A percentile compares a stretch with the other conserved stretches of the same genome.
Conservation (phyloP, 2,797 vertebrate species). For the Melanogrammus aeglefinus region DNA sequence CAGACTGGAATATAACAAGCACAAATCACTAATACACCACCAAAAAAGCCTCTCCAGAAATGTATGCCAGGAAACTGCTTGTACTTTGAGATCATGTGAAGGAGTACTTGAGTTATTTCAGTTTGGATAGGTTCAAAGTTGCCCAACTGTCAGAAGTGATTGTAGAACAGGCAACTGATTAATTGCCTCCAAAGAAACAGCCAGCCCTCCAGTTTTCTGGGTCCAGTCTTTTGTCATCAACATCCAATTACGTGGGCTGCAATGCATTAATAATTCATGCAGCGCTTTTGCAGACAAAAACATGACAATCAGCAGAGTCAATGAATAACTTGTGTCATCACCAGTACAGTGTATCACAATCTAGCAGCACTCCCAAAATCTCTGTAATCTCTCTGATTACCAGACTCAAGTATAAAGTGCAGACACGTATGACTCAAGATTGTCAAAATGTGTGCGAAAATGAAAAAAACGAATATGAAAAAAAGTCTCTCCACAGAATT, state of each 20-base stretch:
- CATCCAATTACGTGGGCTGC: constrained; percentile 50
- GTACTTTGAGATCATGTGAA: constrained; percentile 10
- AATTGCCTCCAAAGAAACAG: constrained; percentile 42
- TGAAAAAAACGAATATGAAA: too few relatives aligned
- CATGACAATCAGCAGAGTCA: constrained; percentile 61
- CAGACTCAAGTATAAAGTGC: constrained; percentile 20
- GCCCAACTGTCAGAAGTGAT: constrained; percentile 45
- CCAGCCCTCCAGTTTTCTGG: constrained; percentile 32
- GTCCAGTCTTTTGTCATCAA: constrained; percentile 51
- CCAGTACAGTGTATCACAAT: constrained; percentile 57
- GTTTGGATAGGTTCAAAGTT: constrained; percentile 29
- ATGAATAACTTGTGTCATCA: constrained; percentile 62
- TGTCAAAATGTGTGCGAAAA: constrained; percentile 6
- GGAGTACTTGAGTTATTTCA: background rate
- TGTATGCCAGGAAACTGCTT: background rate
- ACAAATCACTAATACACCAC: background rate
- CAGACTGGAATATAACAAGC: background rate
- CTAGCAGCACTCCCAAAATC: constrained; percentile 29
- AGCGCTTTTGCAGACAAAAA: constrained; percentile 63
- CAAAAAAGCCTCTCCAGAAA: background rate
- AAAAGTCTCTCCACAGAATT: background rate
- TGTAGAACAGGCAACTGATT: constrained; percentile 39
- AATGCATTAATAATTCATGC: constrained; percentile 72
- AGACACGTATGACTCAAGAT: background rate
- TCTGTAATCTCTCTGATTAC: constrained; percentile 44